Percentiles rank a stretch among this genome's conserved stretches.
Conservation (phyloP, 1,140 invertebrate genomes). For the Sarcophaga bullata region DNA sequence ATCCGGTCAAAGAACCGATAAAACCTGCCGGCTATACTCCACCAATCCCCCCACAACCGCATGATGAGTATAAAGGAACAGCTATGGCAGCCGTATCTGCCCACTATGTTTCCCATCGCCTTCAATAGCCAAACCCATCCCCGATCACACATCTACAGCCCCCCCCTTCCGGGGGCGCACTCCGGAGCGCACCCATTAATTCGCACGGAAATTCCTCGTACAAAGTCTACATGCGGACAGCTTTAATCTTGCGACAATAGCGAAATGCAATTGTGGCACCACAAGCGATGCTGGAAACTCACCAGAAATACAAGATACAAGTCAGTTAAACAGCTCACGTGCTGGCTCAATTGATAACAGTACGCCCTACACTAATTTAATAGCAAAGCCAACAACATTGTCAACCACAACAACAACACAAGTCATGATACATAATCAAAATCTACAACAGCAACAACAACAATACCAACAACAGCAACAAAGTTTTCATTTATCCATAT, state of each 20-base stretch:
- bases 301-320: not conserved
- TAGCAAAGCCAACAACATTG: not conserved
- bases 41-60: too few relatives aligned
- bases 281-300: not conserved
- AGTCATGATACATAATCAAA: slow-evolving; percentile 35
- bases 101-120: too few relatives aligned
- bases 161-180: too few relatives aligned
- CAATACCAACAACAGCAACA: slow-evolving; percentile 16
- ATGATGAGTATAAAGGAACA: too few relatives aligned
- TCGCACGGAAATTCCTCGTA: slow-evolving; percentile 47
- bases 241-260: too few relatives aligned
- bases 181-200: too few relatives aligned
- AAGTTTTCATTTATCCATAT: slow-evolving; percentile 25
- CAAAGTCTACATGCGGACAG: slow-evolving; percentile 49
- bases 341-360: slow-evolving; percentile 20
- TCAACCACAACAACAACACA: not conserved
- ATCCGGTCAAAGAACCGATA: too few relatives aligned
- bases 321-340: slow-evolving; percentile 22
- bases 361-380: not conserved
- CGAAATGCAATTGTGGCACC: slow-evolving; percentile 48
- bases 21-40: too few relatives aligned
- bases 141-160: too few relatives aligned
- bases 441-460: slow-evolving; percentile 10
- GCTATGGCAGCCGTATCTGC: too few relatives aligned
- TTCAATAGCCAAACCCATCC: too few relatives aligned